phyloP scores from a whole-genome alignment of 2,113 vertebrate genomes.

The Sinosuthora webbiana region DNA sequence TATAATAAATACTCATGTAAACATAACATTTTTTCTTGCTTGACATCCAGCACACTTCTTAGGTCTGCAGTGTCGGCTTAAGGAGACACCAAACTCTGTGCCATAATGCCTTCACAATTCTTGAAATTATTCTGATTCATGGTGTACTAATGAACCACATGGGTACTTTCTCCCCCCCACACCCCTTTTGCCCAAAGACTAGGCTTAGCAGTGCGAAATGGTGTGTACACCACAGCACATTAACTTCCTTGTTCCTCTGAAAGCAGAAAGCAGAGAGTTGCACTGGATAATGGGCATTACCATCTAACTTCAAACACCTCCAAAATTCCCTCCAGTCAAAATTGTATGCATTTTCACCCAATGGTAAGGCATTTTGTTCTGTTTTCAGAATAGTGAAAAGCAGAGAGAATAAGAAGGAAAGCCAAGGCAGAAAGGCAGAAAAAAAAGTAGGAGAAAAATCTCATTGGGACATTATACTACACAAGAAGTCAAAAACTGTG shows the following conservation, averaged over 20 bases:
- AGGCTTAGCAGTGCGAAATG: not conserved
- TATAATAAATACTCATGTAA: not conserved
- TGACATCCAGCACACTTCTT: not conserved
- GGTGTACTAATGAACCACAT: not conserved
- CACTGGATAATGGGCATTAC: not conserved
- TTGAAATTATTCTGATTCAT: not conserved
- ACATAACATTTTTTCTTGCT: not conserved
- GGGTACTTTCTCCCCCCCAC: rapidly evolving
- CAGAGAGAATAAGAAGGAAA: not conserved
- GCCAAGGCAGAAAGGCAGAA: not conserved
- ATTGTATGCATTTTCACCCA: not conserved
- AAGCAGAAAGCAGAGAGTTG: not conserved
- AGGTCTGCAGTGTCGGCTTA: not conserved
- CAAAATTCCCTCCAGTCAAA: not conserved
- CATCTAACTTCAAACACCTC: not conserved
- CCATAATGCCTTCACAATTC: not conserved
- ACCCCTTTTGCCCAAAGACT: not conserved
- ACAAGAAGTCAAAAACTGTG: not conserved
- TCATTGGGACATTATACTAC: not conserved
- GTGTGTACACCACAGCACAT: not conserved
- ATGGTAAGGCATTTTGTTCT: not conserved
- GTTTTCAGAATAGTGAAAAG: not conserved
- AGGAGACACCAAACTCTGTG: not conserved
- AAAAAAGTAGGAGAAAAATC: not conserved
- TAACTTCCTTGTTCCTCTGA: not conserved